These are phyloP conservation scores for Smutsia gigantea DNA, from an alignment of 2,797 vertebrate genomes.

Conservation along the genomic window DNA sequence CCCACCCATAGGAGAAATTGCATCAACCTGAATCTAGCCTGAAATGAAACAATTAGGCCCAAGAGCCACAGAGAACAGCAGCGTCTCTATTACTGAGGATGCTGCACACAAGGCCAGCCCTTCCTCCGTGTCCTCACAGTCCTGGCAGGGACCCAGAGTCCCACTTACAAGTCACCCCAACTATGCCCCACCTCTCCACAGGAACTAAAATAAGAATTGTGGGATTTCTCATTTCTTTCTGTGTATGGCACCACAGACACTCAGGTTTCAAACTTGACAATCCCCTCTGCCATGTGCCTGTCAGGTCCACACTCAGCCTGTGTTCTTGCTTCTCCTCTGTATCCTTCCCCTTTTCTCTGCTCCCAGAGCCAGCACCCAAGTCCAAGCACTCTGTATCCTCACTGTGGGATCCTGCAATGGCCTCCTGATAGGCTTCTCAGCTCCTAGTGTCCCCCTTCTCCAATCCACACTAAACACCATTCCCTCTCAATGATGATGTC, in stretches of 20 bases:
- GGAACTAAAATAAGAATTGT: background rate
- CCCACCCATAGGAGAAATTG: conserved; percentile 41
- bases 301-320: background rate
- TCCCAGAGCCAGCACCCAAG: background rate
- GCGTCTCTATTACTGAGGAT: conserved; percentile 14
- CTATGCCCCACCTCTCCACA: background rate
- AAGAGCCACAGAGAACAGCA: conserved; percentile 41
- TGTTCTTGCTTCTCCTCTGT: background rate
- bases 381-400: background rate
- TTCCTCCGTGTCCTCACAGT: background rate
- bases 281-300: background rate
- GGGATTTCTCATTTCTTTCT: background rate
- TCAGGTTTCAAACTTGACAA: background rate
- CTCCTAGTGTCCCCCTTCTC: background rate
- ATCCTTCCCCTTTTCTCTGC: background rate
- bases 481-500: background rate
- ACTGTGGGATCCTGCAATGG: background rate
- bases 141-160: background rate
- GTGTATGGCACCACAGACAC: background rate
- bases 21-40: conserved; percentile 35
- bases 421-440: background rate
- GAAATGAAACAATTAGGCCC: conserved; percentile 47
- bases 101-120: background rate
- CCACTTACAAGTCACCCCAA: background rate
- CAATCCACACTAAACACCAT: background rate